Evolutionary conservation across 1,140 invertebrate species (phyloP).

Genomic region (Eufriesea mexicana): DNA sequence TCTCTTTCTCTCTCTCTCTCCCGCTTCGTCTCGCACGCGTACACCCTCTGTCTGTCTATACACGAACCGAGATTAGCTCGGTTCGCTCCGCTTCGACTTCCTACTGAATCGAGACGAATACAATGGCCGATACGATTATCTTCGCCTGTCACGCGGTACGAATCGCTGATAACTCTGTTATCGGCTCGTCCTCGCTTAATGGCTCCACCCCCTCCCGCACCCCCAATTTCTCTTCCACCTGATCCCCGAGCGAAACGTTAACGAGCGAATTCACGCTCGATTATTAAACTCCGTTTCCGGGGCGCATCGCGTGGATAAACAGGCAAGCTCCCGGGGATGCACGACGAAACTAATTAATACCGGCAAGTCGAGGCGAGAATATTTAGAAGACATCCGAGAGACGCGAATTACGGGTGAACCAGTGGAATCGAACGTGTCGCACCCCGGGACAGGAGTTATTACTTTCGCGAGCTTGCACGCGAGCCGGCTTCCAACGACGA

Average conservation of each 20-base stretch:
- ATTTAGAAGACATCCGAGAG: slow-evolving; percentile 21
- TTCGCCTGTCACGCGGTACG: slow-evolving; percentile 23
- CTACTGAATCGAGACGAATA: slow-evolving; percentile 9
- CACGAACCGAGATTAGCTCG: slow-evolving; percentile 6
- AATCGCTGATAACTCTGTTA: slow-evolving; percentile 51
- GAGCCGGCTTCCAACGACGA: background rate
- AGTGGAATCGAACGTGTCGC: slow-evolving; percentile 7
- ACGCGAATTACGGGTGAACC: background rate
- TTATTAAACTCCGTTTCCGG: slow-evolving; percentile 42
- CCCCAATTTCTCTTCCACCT: background rate
- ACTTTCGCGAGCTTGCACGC: background rate
- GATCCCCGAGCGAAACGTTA: slow-evolving; percentile 23
- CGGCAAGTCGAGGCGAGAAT: background rate
- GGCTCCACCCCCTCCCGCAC: slow-evolving; percentile 2
- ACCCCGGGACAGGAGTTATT: background rate
- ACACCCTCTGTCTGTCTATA: too few species aligned
- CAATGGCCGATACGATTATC: slow-evolving; percentile 50
- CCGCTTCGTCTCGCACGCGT: background rate
- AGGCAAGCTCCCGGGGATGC: background rate
- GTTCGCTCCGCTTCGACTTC: slow-evolving; percentile 2
- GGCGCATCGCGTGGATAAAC: slow-evolving; percentile 13
- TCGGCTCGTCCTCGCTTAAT: slow-evolving; percentile 42
- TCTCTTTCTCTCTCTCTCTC: background rate
- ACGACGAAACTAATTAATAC: slow-evolving; percentile 38
- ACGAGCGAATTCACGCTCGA: slow-evolving; percentile 50